phyloP scores from a whole-genome alignment of 2,888 invertebrate genomes.

The Apodemia zela region DNA sequence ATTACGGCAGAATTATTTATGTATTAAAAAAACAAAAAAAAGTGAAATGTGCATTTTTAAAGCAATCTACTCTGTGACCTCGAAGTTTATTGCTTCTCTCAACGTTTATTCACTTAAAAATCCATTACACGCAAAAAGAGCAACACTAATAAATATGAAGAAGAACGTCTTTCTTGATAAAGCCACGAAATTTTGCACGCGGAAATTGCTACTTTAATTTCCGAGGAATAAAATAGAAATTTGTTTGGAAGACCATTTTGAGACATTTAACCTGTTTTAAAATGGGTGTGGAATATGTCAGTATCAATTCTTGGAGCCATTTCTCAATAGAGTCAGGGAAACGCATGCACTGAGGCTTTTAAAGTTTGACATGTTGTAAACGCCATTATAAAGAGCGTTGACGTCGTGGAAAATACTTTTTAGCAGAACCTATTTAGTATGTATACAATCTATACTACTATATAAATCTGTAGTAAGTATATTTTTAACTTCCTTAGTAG shows the following conservation, averaged over 20 bases:
- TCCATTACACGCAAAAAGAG: slow-evolving; percentile 73
- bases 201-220: slow-evolving; percentile 32
- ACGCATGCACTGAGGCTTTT: slow-evolving; percentile 68
- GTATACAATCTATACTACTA: neutral
- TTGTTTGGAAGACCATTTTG: slow-evolving; percentile 27
- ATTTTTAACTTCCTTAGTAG: too few species aligned
- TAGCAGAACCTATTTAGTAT: neutral
- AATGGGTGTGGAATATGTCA: slow-evolving; percentile 61
- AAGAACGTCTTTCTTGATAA: slow-evolving; percentile 52
- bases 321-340: slow-evolving; percentile 70
- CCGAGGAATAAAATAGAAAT: slow-evolving; percentile 26
- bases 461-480: too few species aligned
- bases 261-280: slow-evolving; percentile 63
- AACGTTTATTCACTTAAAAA: slow-evolving; percentile 75
- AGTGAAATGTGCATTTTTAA: slow-evolving; percentile 22
- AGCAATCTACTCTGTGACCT: slow-evolving; percentile 30
- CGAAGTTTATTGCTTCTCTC: slow-evolving; percentile 38
- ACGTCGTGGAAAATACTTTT: neutral
- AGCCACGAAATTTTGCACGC: slow-evolving; percentile 32
- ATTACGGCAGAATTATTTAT: too few species aligned
- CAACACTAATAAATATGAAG: slow-evolving; percentile 70
- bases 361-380: slow-evolving; percentile 60
- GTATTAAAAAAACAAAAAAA: neutral
- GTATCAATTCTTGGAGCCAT: slow-evolving; percentile 72
- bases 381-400: slow-evolving; percentile 17